Percentiles rank a stretch among this genome's conserved stretches.
These are phyloP conservation scores for Nanger granti DNA, from an alignment of 2,113 vertebrate genomes.

Conservation along the genomic window DNA sequence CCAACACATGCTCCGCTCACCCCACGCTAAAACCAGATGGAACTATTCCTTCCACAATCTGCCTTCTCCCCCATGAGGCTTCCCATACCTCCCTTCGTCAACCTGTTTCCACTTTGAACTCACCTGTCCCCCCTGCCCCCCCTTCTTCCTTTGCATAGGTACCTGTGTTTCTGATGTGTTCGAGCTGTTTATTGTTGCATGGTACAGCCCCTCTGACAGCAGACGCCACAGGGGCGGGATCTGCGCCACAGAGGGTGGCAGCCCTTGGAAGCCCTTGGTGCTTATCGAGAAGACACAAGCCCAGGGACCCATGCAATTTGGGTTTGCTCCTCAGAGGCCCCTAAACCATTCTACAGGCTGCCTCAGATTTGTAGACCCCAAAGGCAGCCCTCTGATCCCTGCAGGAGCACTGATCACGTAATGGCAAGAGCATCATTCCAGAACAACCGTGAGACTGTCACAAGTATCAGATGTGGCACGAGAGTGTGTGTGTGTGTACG, in stretches of 20 bases:
- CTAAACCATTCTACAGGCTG: not conserved
- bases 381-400: not conserved
- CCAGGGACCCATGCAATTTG: not conserved
- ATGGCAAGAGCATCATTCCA: not conserved
- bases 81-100: not conserved
- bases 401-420: too few relatives aligned
- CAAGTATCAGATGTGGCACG: not conserved
- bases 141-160: not conserved
- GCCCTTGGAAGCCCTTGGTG: not conserved
- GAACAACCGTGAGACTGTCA: not conserved
- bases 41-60: not conserved
- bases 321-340: not conserved
- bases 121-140: not conserved
- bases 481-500: not conserved
- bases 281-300: not conserved
- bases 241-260: not conserved
- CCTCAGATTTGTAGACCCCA: not conserved
- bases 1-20: not conserved
- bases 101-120: not conserved
- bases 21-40: not conserved
- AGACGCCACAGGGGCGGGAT: rapidly evolving
- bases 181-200: not conserved
- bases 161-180: not conserved
- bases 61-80: not conserved
- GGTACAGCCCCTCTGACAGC: not conserved